Evolutionary conservation across 2,113 vertebrate species (phyloP), one percentile per base, ranked within the genome.

Genomic region (Larimichthys crocea): DNA sequence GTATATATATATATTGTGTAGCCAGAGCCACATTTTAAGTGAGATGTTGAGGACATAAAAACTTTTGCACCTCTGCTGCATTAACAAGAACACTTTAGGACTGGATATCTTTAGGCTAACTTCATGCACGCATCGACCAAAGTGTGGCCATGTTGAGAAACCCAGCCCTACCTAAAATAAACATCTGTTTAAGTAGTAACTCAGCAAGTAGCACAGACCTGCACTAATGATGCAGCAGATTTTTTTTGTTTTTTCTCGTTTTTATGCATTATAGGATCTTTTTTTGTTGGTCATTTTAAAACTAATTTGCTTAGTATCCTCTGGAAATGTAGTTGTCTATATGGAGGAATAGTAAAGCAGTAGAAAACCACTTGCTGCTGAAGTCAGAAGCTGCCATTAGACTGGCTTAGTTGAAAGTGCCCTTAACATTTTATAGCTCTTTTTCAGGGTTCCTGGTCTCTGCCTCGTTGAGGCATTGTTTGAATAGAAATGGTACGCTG

Each of bases 401-500:
- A 17, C 15, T 0, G 1, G 24, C 12, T 57, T 5, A 14, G 35
- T 61, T 60, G 3, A 70, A 64, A 46, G 42, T 24, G 42, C 17
- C 10, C n/a, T 20, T 17, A 5, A 19, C 22, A 35, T 61, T 48
- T 53, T 42, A 15, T 44, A 65, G 76, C 20, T 63, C 17, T 70
- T 5, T 74, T 10, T 20, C 31, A 46, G 56, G 35, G 35, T 19
- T 24, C 20, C 48, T 31, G 59, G 62, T n/a, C 26, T 55, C 50
- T 26, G 29, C 19, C 19, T 74, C 9, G 10, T 15, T 52, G 62
- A 60, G 26, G 31, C 42, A 73, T 69, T 81, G 66, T 88, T 81
- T 70, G 56, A 78, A 29, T 8, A 44, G 60, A 82, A 86, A 69
- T 60, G 62, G 70, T 61, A 22, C 80, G 55, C 24, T 86, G 64